Evolutionary conservation across 2,888 invertebrate genomes (phyloP).

Genomic region (Macrosoma leucophasiata): DNA sequence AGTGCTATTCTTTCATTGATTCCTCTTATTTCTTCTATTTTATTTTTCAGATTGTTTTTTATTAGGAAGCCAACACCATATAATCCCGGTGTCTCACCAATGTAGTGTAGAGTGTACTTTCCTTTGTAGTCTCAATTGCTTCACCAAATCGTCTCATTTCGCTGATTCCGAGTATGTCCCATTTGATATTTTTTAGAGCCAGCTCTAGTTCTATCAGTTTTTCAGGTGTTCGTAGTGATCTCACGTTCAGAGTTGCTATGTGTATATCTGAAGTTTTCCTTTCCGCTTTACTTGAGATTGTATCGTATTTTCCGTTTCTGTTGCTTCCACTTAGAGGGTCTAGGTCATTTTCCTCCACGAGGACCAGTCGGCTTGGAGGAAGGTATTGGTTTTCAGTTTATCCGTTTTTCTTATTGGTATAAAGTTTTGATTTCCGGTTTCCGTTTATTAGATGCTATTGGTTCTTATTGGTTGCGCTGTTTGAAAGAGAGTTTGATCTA

Average conservation of each 20-base stretch:
- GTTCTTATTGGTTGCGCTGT: background rate
- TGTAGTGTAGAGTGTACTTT: no score
- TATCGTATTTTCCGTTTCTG: background rate
- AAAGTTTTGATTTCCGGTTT: no score
- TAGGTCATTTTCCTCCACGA: constrained; percentile 4
- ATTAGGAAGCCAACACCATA: background rate
- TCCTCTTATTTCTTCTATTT: background rate
- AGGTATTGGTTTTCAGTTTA: background rate
- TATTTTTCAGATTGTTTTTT: background rate
- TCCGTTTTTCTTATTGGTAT: background rate
- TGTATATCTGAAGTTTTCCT: constrained; percentile 6
- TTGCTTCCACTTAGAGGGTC: background rate
- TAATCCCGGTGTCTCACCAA: background rate
- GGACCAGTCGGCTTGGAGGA: no score
- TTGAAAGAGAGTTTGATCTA: background rate
- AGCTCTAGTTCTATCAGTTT: constrained; percentile 1
- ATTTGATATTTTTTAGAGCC: background rate
- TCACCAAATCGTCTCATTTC: no score
- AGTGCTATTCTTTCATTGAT: no score
- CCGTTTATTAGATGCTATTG: no score
- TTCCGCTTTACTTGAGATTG: no score
- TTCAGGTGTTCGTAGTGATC: constrained; percentile 3
- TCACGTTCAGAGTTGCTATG: constrained; percentile 5
- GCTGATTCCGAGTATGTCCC: no score
- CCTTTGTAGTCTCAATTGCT: no score